Conservation (phyloP, 1,140 invertebrate genomes). For the Drosophila pseudoobscura region DNA sequence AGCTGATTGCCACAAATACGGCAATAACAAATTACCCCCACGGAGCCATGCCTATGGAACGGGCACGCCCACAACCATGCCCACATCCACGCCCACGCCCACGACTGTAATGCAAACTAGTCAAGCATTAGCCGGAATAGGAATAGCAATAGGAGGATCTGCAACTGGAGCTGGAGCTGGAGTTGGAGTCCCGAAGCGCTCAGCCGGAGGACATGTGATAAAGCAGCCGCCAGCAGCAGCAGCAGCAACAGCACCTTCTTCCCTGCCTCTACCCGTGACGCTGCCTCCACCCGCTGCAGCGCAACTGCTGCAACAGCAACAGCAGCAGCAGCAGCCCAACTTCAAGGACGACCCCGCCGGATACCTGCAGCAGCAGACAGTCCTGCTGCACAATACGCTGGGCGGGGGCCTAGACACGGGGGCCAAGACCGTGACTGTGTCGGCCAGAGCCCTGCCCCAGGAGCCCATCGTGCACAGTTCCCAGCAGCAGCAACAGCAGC, state of each 20-base stretch:
- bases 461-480: conserved; percentile 63
- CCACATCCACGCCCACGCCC: conserved; percentile 42
- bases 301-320: conserved; percentile 57
- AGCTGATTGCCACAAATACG: conserved; percentile 75
- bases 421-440: conserved; percentile 17
- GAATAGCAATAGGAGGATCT: conserved; percentile 12
- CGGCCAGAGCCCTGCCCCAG: conserved; percentile 39
- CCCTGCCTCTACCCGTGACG: background rate
- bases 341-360: conserved; percentile 95
- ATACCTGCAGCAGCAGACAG: conserved; percentile 93
- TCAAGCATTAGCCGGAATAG: conserved; percentile 38
- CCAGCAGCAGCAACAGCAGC: conserved; percentile 39
- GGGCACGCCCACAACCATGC: conserved; percentile 25
- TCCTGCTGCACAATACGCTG: conserved; percentile 90
- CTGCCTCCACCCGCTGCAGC: conserved; percentile 3
- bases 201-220: conserved; percentile 43
- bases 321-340: conserved; percentile 83
- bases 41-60: conserved; percentile 17
- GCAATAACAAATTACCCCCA: conserved; percentile 68
- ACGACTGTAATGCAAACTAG: conserved; percentile 51
- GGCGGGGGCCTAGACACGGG: conserved; percentile 49
- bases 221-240: conserved; percentile 40
- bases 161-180: conserved; percentile 3
- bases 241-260: conserved; percentile 11
- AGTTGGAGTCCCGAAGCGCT: conserved; percentile 24